Percentiles rank a stretch among this genome's conserved stretches.
These are phyloP conservation scores for Ischnura elegans DNA, from an alignment of 2,888 invertebrate species.

Conservation along the genomic window DNA sequence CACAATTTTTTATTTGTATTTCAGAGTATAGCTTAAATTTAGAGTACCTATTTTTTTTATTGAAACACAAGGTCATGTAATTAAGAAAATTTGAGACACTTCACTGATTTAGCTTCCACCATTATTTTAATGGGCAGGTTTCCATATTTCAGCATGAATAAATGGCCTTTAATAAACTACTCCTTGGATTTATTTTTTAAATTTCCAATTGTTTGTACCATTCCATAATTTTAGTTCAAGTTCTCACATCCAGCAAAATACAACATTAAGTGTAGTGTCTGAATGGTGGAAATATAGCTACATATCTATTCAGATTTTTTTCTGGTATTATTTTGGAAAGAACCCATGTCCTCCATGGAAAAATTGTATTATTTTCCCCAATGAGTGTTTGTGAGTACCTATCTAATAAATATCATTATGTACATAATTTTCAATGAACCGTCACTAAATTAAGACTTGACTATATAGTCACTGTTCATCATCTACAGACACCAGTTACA, in stretches of 20 bases:
- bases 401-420: not conserved
- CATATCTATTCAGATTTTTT: too few relatives aligned
- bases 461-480: not conserved
- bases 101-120: not conserved
- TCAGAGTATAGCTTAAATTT: not conserved
- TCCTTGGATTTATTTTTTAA: not conserved
- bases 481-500: not conserved
- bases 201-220: not conserved
- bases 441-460: not conserved
- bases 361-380: not conserved
- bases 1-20: not conserved
- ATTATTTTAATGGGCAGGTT: not conserved
- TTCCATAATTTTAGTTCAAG: not conserved
- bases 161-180: not conserved
- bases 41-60: not conserved
- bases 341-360: not conserved
- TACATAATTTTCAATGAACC: not conserved
- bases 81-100: not conserved
- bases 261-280: not conserved
- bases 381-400: too few relatives aligned
- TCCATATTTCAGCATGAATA: not conserved
- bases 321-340: not conserved
- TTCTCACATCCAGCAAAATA: too few relatives aligned
- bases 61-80: not conserved
- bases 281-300: too few relatives aligned